These are phyloP conservation scores for Coelopa pilipes DNA, from an alignment of 2,888 invertebrate species.

Conservation along the genomic window DNA sequence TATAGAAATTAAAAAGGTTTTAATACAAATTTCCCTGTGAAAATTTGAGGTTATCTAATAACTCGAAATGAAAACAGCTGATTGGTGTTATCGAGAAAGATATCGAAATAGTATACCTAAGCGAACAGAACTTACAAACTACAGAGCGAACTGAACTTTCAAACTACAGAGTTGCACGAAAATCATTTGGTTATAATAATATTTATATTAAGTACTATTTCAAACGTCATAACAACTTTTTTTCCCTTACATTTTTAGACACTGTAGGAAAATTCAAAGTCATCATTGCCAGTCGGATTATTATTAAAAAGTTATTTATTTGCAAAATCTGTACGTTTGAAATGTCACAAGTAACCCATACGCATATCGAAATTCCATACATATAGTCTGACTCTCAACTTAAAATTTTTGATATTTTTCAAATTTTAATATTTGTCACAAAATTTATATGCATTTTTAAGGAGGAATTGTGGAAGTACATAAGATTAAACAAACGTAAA, in stretches of 20 bases:
- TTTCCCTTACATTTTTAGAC: too few species aligned
- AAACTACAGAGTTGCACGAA: too few species aligned
- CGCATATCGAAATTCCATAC: neutral
- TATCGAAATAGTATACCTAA: too few species aligned
- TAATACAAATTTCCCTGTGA: neutral
- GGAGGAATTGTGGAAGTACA: constrained; percentile 34
- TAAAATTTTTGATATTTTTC: neutral
- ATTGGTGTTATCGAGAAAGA: neutral
- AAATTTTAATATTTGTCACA: constrained; percentile 25
- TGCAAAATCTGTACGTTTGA: neutral
- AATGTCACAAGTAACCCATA: neutral
- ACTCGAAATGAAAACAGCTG: constrained; percentile 1
- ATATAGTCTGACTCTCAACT: neutral
- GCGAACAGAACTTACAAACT: too few species aligned
- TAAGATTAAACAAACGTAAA: constrained; percentile 13
- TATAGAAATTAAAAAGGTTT: neutral
- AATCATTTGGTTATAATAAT: too few species aligned
- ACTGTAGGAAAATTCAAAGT: too few species aligned
- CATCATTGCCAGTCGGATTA: too few species aligned
- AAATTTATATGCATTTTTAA: constrained; percentile 17
- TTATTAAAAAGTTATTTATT: too few species aligned
- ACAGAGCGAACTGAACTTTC: too few species aligned
- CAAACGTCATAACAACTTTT: too few species aligned
- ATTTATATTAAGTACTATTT: too few species aligned
- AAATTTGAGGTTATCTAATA: constrained; percentile 5